phyloP scores from a whole-genome alignment of 1,140 invertebrate species.

The Orius insidiosus region DNA sequence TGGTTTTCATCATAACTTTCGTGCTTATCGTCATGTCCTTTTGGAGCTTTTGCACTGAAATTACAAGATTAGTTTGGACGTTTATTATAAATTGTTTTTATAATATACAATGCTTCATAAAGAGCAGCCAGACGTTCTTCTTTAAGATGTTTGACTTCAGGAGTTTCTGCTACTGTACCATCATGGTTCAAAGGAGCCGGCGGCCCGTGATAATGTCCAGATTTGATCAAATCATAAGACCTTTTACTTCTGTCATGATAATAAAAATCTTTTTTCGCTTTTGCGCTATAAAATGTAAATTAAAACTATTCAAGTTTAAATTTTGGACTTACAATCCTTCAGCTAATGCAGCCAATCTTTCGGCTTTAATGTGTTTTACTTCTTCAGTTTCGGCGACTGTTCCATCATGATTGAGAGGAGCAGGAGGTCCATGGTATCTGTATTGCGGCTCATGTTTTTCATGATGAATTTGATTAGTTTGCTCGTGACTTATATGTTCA shows the following conservation, averaged over 20 bases:
- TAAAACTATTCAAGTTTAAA: neutral
- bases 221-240: neutral
- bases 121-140: neutral
- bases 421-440: neutral
- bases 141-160: neutral
- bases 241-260: neutral
- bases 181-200: conserved; percentile 1
- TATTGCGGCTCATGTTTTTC: neutral
- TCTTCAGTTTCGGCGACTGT: neutral
- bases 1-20: too few species aligned
- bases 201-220: neutral
- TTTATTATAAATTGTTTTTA: too few species aligned
- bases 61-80: too few species aligned
- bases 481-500: neutral
- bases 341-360: neutral
- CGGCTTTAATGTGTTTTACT: conserved; percentile 2
- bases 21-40: neutral
- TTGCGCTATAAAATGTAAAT: neutral
- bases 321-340: too few species aligned
- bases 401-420: conserved; percentile 1
- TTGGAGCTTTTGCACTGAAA: neutral
- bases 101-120: neutral
- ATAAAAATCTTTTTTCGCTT: neutral
- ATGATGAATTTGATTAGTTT: neutral
- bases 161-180: neutral